Percentiles rank a stretch among this genome's conserved stretches.
Evolutionary conservation across 2,113 vertebrate genomes (phyloP).

Genomic region (Chionodraco myersi): DNA sequence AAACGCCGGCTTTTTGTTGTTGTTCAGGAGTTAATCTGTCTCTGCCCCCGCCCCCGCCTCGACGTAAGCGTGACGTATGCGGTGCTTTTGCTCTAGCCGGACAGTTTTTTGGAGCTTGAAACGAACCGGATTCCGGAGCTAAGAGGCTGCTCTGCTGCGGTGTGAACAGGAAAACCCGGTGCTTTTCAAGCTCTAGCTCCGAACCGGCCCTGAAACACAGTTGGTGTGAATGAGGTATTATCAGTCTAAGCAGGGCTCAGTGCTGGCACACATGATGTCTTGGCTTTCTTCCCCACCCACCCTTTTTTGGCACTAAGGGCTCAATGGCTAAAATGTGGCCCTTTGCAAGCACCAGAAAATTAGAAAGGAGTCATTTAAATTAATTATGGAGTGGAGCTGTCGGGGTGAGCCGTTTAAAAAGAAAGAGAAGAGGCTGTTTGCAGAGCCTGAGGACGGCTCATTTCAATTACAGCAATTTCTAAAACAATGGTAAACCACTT

Average conservation of each 20-base stretch:
- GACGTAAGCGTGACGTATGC: too few relatives aligned
- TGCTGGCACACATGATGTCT: constrained; percentile 49
- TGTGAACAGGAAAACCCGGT: too few relatives aligned
- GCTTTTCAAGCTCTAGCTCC: too few relatives aligned
- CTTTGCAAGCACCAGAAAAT: constrained; percentile 47
- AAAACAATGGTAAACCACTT: constrained; percentile 22
- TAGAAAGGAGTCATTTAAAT: constrained; percentile 49
- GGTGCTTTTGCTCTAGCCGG: too few relatives aligned
- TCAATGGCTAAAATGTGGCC: constrained; percentile 46
- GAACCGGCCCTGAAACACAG: too few relatives aligned
- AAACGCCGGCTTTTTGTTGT: too few relatives aligned
- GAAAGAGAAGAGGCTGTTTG: neutral
- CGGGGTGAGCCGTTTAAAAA: constrained; percentile 6
- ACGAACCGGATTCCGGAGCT: too few relatives aligned
- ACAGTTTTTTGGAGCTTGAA: too few relatives aligned
- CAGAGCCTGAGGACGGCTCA: neutral
- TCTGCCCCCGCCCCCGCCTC: too few relatives aligned
- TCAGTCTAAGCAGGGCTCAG: constrained; percentile 40
- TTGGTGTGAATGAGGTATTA: too few relatives aligned
- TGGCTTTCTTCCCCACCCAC: constrained; percentile 8
- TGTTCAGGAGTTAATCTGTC: too few relatives aligned
- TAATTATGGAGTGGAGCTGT: constrained; percentile 24
- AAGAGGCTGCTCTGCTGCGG: too few relatives aligned
- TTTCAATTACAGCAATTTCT: constrained; percentile 2
- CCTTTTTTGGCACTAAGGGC: constrained; percentile 27